These are phyloP conservation scores for Channallabes apus DNA, from an alignment of 2,797 vertebrate genomes.

Conservation along the genomic window DNA sequence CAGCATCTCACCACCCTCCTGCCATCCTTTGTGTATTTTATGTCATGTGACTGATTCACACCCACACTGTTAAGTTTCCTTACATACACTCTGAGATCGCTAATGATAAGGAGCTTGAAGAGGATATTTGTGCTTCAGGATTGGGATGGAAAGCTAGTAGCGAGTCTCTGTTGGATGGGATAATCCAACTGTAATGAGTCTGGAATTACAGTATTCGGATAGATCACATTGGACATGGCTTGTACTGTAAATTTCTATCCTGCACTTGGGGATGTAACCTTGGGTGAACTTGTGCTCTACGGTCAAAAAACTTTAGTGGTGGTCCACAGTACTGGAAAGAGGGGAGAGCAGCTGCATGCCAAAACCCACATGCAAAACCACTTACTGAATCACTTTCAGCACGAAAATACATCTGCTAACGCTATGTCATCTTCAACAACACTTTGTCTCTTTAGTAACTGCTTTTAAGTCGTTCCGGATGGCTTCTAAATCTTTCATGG, in stretches of 20 bases:
- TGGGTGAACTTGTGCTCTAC: too few relatives aligned
- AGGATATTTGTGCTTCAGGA: background rate
- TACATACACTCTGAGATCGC: background rate
- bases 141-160: background rate
- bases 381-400: too few relatives aligned
- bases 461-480: too few relatives aligned
- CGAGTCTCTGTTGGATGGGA: background rate
- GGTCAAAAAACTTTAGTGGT: too few relatives aligned
- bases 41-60: background rate
- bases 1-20: background rate
- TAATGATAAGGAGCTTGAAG: background rate
- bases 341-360: too few relatives aligned
- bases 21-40: constrained; percentile 16
- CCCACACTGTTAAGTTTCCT: background rate
- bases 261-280: background rate
- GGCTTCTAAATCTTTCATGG: too few relatives aligned
- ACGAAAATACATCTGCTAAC: too few relatives aligned
- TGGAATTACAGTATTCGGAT: background rate
- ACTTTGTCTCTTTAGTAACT: too few relatives aligned
- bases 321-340: too few relatives aligned
- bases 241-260: background rate
- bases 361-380: too few relatives aligned
- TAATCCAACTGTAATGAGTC: background rate
- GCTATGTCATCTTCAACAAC: too few relatives aligned
- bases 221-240: background rate